Conservation (phyloP, 2,797 vertebrate genomes). For the Allobates femoralis region DNA sequence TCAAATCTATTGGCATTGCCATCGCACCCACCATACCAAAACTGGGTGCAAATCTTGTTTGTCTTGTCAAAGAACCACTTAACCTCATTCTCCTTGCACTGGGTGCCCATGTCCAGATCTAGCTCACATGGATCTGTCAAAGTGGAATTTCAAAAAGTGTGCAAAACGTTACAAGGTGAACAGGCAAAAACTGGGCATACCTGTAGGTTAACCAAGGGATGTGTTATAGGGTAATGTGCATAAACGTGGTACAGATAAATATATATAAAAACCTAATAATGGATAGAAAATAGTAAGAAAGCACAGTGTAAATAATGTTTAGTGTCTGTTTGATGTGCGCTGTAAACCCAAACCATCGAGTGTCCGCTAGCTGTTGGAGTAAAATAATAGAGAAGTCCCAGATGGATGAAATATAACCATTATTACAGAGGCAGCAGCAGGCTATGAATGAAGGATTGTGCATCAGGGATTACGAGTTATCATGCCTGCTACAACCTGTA, state of each 20-base stretch:
- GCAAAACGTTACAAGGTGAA: constrained; percentile 71
- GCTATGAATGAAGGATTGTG: neutral
- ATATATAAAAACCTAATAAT: neutral
- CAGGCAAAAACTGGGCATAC: constrained; percentile 11
- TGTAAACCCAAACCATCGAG: neutral
- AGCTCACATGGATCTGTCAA: constrained; percentile 84
- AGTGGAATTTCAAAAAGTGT: constrained; percentile 74
- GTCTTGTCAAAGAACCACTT: constrained; percentile 90
- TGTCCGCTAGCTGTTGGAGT: neutral
- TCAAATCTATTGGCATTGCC: constrained; percentile 88
- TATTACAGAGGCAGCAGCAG: neutral
- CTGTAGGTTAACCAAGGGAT: neutral
- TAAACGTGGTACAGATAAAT: neutral
- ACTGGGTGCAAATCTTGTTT: constrained; percentile 84
- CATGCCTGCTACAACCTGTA: neutral
- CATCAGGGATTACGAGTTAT: neutral
- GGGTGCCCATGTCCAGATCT: constrained; percentile 85
- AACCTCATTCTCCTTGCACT: constrained; percentile 87
- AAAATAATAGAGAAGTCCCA: neutral
- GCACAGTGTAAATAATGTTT: too few species aligned
- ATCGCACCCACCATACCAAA: constrained; percentile 87
- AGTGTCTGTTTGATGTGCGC: neutral
- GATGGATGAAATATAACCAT: neutral
- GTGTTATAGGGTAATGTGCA: neutral
- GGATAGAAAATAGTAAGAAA: neutral